These are phyloP conservation scores for Alligator sinensis DNA, from an alignment of 2,113 vertebrate genomes.

Conservation along the genomic window DNA sequence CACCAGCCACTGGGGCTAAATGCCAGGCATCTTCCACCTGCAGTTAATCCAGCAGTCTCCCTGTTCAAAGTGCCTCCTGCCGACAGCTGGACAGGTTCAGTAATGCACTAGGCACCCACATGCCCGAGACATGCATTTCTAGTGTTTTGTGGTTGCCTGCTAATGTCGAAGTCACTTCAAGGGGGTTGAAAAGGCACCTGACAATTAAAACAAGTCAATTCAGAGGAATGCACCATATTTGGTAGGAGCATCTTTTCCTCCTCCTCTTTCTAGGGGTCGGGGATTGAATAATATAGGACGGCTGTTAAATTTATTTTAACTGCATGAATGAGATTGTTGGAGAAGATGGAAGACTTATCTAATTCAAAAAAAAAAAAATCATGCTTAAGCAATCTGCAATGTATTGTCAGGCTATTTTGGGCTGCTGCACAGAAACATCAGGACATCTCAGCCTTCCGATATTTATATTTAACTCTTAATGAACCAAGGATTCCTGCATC, in stretches of 20 bases:
- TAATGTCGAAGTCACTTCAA: not conserved
- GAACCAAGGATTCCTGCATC: not conserved
- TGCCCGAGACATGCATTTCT: not conserved
- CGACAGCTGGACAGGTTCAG: not conserved
- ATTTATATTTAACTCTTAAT: not conserved
- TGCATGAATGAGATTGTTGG: not conserved
- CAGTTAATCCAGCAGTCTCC: conserved; percentile 7
- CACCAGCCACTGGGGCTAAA: conserved; percentile 6
- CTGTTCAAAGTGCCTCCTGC: conserved; percentile 22
- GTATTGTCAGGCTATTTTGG: fast-evolving
- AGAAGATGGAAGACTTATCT: conserved; percentile 6
- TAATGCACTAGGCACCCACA: not conserved
- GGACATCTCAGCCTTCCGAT: not conserved
- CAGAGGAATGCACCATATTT: not conserved
- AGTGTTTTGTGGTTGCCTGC: conserved; percentile 45
- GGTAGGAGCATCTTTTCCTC: not conserved
- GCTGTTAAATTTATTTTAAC: not conserved
- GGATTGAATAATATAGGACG: not conserved
- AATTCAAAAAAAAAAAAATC: not conserved
- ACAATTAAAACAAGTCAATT: not conserved
- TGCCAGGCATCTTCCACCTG: not conserved
- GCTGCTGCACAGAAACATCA: fast-evolving
- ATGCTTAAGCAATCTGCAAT: not conserved
- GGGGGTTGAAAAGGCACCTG: not conserved
- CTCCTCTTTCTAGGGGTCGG: conserved; percentile 19